Conservation (phyloP, 2,113 vertebrate species). For the Laticauda laticaudata region DNA sequence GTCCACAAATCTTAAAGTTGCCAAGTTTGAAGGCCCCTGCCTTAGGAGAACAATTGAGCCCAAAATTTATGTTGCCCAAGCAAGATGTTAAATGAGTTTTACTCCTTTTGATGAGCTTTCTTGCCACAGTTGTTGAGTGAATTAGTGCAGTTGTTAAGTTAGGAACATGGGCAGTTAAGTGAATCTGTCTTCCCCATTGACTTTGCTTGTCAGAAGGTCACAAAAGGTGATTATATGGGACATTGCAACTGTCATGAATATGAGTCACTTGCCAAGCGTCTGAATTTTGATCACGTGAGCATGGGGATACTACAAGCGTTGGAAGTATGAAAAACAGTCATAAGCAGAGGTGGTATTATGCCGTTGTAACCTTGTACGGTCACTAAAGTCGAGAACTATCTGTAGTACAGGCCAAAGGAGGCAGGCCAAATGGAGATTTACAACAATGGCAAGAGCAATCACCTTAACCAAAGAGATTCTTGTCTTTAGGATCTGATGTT, state of each 20-base stretch:
- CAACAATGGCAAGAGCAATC: neutral
- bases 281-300: no score
- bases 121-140: neutral
- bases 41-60: neutral
- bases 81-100: neutral
- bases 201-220: no score
- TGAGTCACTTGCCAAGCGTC: no score
- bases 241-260: no score
- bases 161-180: no score
- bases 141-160: neutral
- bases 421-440: neutral
- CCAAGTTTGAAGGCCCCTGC: no score
- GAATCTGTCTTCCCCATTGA: no score
- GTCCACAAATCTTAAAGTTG: no score
- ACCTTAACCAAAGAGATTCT: constrained; percentile 43
- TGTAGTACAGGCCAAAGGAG: neutral
- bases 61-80: neutral
- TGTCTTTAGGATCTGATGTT: constrained; percentile 42
- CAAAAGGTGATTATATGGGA: no score
- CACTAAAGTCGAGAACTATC: neutral
- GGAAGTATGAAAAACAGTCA: neutral
- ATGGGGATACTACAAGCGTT: no score
- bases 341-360: no score
- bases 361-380: neutral
- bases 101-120: neutral